A percentile compares a stretch with the other conserved stretches of the same genome.
Evolutionary conservation across 2,113 vertebrate species (phyloP).

Genomic region (Callithrix jacchus): DNA sequence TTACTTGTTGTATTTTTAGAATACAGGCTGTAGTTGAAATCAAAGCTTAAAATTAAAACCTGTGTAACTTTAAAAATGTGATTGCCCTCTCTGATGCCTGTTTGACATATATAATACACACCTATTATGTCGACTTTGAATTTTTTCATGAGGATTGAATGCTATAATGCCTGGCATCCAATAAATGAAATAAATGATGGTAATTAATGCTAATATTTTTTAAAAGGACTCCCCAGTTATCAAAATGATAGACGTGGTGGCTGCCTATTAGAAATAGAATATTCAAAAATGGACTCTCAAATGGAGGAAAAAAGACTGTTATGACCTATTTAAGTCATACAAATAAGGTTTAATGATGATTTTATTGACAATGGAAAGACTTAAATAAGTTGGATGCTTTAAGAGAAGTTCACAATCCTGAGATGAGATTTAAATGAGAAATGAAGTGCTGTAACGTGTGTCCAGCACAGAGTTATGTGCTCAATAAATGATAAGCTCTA

Average conservation of each 20-base stretch:
- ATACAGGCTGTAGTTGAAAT: neutral
- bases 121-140: neutral
- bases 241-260: neutral
- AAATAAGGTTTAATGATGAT: neutral
- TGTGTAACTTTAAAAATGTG: neutral
- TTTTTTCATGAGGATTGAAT: neutral
- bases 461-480: neutral
- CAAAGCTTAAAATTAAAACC: neutral
- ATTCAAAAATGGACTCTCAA: neutral
- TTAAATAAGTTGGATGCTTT: neutral
- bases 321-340: neutral
- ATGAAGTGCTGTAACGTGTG: neutral
- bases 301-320: neutral
- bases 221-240: neutral
- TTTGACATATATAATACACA: neutral
- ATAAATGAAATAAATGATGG: neutral
- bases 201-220: neutral
- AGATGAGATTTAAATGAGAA: neutral
- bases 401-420: neutral
- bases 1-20: neutral
- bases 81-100: neutral
- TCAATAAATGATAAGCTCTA: neutral
- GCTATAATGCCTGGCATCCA: neutral
- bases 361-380: neutral
- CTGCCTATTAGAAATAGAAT: neutral